A percentile compares a stretch with the other conserved stretches of the same genome.
These are phyloP conservation scores for Terebella lapidaria DNA, from an alignment of 2,888 invertebrate genomes.

Conservation along the genomic window DNA sequence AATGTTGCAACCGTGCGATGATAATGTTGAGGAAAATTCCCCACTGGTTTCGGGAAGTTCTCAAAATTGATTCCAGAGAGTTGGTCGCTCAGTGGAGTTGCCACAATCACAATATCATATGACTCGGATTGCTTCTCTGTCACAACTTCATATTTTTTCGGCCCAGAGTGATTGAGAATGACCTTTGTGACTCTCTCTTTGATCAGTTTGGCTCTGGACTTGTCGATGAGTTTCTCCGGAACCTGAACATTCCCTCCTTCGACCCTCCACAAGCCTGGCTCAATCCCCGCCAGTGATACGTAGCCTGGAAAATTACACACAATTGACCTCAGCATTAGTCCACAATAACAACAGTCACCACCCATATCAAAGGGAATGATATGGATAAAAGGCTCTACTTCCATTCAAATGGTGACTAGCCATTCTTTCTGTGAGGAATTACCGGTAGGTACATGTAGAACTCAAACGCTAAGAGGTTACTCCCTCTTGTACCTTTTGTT, in stretches of 20 bases:
- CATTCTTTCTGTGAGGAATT: not conserved
- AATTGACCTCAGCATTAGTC: not conserved
- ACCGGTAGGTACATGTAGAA: not conserved
- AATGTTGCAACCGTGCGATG: constrained; percentile 61
- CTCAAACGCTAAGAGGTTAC: not conserved
- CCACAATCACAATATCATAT: constrained; percentile 62
- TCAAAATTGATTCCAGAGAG: constrained; percentile 55
- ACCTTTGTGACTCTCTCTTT: constrained; percentile 46
- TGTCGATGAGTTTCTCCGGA: constrained; percentile 34
- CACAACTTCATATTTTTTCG: not conserved
- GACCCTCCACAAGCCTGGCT: constrained; percentile 59
- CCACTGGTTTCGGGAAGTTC: constrained; percentile 45
- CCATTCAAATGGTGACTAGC: no score
- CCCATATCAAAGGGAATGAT: not conserved
- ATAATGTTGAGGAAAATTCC: constrained; percentile 35
- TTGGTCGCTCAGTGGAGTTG: constrained; percentile 58
- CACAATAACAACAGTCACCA: not conserved
- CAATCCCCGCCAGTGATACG: constrained; percentile 60
- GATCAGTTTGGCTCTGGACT: constrained; percentile 53
- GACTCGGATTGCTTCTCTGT: constrained; percentile 5
- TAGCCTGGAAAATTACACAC: constrained; percentile 43
- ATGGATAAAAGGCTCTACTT: no score
- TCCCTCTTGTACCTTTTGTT: no score
- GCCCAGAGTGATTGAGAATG: not conserved
- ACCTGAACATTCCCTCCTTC: constrained; percentile 59